phyloP scores from a whole-genome alignment of 2,888 invertebrate species.

The Pyrrhosoma nymphula region DNA sequence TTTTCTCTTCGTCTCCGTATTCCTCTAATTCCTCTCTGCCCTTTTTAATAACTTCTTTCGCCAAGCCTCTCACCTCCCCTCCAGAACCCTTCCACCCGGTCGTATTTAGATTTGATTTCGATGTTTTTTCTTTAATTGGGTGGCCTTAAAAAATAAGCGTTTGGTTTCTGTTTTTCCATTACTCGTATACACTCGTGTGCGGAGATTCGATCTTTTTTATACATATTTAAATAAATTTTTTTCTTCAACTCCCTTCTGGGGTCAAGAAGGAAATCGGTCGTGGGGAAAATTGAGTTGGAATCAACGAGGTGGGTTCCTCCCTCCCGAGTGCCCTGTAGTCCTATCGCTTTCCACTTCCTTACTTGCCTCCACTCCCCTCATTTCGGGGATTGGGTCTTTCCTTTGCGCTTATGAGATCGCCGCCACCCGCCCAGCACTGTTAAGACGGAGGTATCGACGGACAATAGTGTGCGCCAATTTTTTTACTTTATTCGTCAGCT shows the following conservation, averaged over 20 bases:
- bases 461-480: too few species aligned
- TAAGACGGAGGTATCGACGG: too few species aligned
- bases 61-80: not conserved
- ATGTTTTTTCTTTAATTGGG: not conserved
- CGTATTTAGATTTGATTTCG: constrained; percentile 42
- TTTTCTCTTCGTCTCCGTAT: constrained; percentile 12
- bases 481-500: too few species aligned
- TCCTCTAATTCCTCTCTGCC: not conserved
- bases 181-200: not conserved
- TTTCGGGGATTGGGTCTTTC: too few species aligned
- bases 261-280: not conserved
- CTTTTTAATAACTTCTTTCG: not conserved
- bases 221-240: not conserved
- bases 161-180: not conserved
- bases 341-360: too few species aligned
- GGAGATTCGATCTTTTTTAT: not conserved
- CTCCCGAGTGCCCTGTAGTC: not conserved
- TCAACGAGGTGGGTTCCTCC: not conserved
- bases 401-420: too few species aligned
- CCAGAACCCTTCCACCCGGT: not conserved
- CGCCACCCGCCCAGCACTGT: too few species aligned
- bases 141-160: not conserved
- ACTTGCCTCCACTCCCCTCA: too few species aligned
- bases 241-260: not conserved
- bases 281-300: not conserved